Evolutionary conservation across 2,888 invertebrate genomes (phyloP), one percentile per base, ranked within the genome.

Genomic region (Chironomus riparius): DNA sequence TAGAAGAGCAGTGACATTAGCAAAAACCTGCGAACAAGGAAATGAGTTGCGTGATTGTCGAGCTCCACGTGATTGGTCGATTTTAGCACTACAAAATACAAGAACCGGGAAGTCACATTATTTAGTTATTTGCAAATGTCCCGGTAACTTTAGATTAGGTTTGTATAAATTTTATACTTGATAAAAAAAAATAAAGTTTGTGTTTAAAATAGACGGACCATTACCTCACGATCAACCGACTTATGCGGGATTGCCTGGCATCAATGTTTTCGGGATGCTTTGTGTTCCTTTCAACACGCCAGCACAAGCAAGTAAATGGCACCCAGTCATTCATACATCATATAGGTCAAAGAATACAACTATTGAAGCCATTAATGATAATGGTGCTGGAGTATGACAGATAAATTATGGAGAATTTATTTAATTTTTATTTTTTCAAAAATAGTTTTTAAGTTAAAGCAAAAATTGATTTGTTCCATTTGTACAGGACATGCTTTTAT

Each of bases 211-310:
- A 95, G 95, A 95, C 86, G 96, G 95, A 13, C 96, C 96, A 74
- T 93, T 95, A 90, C 93, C 93, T 10, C 96, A 96, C 82, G 94
- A 95, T 82, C 95, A 95, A 82, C 95, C 96, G 13, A 93, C 94
- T 0, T 96, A 96, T 82, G 96, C 95, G 2, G 93, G 95, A 79
- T 95, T 96, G 10, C 95, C 95, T 3, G 95, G 95, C 1, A 95
- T 96, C 78, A 88, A 95, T 78, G 95, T 96, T 0, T 96, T 94
- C 81, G 96, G 95, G 68, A 96, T 96, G 95, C 93, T 95, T 90
- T 95, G 95, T 82, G 92, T 93, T 0, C 38, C 72, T 15, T 48
- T 10, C 4, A 22, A 13, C 10, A 24, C 71, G 15, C 71, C 50
- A 7, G 10, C 18, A 7, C 65, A 21, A 13, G 24, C 47, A 61